These are phyloP conservation scores for Chiridota heheva DNA, from an alignment of 35 echinoderm and acorn worm genomes.

Conservation along the genomic window DNA sequence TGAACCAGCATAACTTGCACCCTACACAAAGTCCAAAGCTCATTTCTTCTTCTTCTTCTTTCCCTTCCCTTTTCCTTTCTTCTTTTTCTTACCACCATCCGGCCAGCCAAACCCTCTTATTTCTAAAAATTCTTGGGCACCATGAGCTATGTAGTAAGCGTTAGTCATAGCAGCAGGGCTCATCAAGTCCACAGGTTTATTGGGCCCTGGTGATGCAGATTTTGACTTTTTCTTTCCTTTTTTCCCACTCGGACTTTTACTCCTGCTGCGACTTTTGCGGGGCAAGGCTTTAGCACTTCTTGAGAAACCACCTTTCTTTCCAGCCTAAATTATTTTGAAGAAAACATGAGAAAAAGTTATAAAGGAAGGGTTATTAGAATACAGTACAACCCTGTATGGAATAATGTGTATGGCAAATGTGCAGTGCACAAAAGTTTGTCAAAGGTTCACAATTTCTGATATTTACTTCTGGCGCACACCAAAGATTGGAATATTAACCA, in stretches of 20 bases:
- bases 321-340: conserved; percentile 44
- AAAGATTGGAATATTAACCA: no score
- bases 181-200: conserved; percentile 91
- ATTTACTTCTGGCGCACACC: no score
- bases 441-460: no score
- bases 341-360: conserved; percentile 5
- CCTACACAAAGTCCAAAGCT: no score
- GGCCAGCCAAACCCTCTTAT: conserved; percentile 95
- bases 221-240: conserved; percentile 76
- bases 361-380: no score
- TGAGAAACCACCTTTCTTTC: conserved; percentile 79
- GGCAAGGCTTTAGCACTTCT: conserved; percentile 93
- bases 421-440: no score
- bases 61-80: conserved; percentile 55
- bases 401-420: no score
- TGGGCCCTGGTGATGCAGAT: conserved; percentile 48
- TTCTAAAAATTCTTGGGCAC: conserved; percentile 87
- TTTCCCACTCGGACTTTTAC: conserved; percentile 70
- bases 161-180: conserved; percentile 98
- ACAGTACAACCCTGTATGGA: no score
- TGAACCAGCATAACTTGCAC: no score
- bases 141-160: conserved; percentile 97
- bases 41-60: conserved; percentile 83
- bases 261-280: conserved; percentile 77
- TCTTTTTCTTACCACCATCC: conserved; percentile 84